A percentile compares a stretch with the other conserved stretches of the same genome.
phyloP scores from a whole-genome alignment of 1,140 invertebrate genomes.

The Aphelinus atriplicis region DNA sequence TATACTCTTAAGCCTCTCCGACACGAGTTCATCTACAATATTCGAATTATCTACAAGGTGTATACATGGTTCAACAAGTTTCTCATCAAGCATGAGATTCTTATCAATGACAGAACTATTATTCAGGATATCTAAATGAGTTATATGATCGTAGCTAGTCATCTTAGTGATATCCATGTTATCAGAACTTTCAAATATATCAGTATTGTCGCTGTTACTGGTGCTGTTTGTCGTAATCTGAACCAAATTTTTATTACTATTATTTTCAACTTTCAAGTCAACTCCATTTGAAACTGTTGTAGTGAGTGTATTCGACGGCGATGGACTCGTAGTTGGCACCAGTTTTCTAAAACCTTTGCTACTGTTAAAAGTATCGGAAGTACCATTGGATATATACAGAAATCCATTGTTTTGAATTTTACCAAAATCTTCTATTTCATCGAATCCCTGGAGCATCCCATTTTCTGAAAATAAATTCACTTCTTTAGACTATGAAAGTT shows the following conservation, averaged over 20 bases:
- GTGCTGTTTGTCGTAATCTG: conserved; percentile 41
- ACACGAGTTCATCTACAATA: conserved; percentile 60
- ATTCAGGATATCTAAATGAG: conserved; percentile 58
- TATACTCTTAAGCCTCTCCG: conserved; percentile 59
- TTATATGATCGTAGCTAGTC: conserved; percentile 57
- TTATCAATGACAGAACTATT: conserved; percentile 59
- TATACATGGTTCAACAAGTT: conserved; percentile 56
- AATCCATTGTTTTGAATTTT: conserved; percentile 46
- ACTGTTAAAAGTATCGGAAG: conserved; percentile 42
- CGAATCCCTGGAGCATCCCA: conserved; percentile 41
- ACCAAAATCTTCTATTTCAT: conserved; percentile 39
- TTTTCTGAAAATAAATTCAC: conserved; percentile 42
- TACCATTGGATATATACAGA: conserved; percentile 40
- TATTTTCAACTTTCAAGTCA: background rate
- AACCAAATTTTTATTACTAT: conserved; percentile 22
- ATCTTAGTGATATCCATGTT: conserved; percentile 57
- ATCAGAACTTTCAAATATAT: conserved; percentile 57
- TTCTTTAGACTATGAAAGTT: background rate
- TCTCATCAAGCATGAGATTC: conserved; percentile 61
- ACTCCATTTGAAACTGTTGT: conserved; percentile 27
- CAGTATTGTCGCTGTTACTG: conserved; percentile 47
- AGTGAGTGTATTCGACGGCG: conserved; percentile 19
- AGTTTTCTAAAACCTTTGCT: conserved; percentile 52
- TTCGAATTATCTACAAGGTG: conserved; percentile 58
- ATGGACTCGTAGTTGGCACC: conserved; percentile 45